phyloP scores from a whole-genome alignment of 2,113 vertebrate species.

The Vulpes ferrilata region DNA sequence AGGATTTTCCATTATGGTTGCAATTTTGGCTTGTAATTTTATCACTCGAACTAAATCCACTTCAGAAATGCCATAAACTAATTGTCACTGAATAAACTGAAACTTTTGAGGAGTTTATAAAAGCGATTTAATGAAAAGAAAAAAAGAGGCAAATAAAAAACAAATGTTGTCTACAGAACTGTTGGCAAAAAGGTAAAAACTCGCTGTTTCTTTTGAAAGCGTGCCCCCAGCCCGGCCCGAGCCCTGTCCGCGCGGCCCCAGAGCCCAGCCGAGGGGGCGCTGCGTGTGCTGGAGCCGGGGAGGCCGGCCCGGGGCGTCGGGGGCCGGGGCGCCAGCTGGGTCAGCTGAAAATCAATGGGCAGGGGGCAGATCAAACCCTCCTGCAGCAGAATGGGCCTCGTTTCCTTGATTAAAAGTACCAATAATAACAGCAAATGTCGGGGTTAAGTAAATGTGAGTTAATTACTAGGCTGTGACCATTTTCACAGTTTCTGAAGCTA shows the following conservation, averaged over 20 bases:
- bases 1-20: conserved; percentile 89
- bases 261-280: conserved; percentile 52
- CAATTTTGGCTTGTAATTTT: conserved; percentile 91
- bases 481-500: conserved; percentile 81
- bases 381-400: not conserved
- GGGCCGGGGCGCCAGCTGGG: not conserved
- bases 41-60: conserved; percentile 91
- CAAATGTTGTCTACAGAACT: conserved; percentile 87
- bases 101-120: conserved; percentile 86
- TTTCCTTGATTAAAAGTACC: conserved; percentile 66
- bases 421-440: not conserved
- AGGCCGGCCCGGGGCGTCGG: not conserved
- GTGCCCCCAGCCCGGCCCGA: conserved; percentile 26
- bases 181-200: conserved; percentile 87
- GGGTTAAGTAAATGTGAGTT: conserved; percentile 56
- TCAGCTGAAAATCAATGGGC: conserved; percentile 48
- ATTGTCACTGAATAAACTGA: conserved; percentile 89
- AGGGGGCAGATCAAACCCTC: conserved; percentile 48
- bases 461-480: not conserved
- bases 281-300: conserved; percentile 82
- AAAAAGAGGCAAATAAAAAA: conserved; percentile 87
- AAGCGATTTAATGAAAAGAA: conserved; percentile 87
- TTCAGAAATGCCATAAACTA: conserved; percentile 91
- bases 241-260: conserved; percentile 55
- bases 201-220: conserved; percentile 79